Evolutionary conservation across 2,113 vertebrate species (phyloP).

Genomic region (Oreochromis aureus): DNA sequence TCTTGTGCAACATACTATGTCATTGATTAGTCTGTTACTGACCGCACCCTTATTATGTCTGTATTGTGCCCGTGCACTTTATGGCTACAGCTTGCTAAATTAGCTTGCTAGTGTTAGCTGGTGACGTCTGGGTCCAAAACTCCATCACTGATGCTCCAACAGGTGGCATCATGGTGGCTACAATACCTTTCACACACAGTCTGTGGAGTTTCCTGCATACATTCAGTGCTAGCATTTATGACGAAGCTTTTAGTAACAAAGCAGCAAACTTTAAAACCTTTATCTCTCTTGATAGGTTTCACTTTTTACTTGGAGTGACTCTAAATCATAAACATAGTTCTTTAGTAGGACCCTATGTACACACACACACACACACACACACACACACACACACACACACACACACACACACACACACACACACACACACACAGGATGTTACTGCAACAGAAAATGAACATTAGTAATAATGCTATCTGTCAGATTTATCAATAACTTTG

Average conservation of each 20-base stretch:
- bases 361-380: background rate
- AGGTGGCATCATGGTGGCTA: background rate
- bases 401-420: too few relatives aligned
- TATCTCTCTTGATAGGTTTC: background rate
- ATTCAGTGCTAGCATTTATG: fast-evolving
- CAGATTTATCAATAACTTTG: background rate
- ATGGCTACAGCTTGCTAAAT: background rate
- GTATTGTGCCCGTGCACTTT: background rate
- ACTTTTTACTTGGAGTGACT: background rate
- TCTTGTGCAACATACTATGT: background rate
- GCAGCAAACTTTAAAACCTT: background rate
- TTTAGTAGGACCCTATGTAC: background rate
- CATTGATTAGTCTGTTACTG: background rate
- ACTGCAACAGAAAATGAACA: background rate
- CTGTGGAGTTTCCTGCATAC: background rate
- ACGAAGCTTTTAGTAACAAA: background rate
- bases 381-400: background rate
- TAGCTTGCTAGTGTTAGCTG: background rate
- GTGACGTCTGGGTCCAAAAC: background rate
- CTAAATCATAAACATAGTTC: background rate
- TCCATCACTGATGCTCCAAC: background rate
- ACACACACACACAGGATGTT: background rate
- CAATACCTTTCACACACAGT: background rate
- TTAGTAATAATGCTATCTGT: background rate
- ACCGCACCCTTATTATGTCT: background rate